Evolutionary conservation across 1,140 invertebrate species (phyloP).

Genomic region (Tetragnatha versicolor): DNA sequence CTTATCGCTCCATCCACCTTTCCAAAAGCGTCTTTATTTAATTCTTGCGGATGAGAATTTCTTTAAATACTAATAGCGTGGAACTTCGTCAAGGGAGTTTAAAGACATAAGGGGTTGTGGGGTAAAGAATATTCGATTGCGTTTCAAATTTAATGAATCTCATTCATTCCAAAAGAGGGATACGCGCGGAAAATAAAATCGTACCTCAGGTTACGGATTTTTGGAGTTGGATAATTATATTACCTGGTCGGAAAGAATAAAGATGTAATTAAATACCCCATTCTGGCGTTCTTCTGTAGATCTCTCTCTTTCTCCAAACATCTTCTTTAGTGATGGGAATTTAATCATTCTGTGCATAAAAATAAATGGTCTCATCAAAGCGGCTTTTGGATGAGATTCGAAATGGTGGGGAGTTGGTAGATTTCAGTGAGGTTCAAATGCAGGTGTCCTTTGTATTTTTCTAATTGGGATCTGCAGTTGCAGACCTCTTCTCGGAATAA

Average conservation of each 20-base stretch:
- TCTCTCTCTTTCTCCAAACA: not conserved
- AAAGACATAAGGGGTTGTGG: no score
- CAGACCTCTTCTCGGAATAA: no score
- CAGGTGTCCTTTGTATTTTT: no score
- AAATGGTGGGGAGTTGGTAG: no score
- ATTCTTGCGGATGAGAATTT: constrained; percentile 10
- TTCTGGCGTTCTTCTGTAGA: not conserved
- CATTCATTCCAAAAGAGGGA: not conserved
- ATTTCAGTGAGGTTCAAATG: no score
- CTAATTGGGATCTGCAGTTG: no score
- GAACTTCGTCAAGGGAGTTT: constrained; percentile 1
- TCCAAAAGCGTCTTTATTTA: constrained; percentile 2
- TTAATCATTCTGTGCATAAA: constrained; percentile 3
- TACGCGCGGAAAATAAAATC: not conserved
- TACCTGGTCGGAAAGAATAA: not conserved
- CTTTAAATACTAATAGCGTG: constrained; percentile 18
- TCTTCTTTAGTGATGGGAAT: no score
- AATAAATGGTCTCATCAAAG: not conserved
- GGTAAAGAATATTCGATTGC: constrained; percentile 19
- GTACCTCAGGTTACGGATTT: constrained; percentile 12
- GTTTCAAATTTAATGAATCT: constrained; percentile 16
- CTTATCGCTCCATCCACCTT: not conserved
- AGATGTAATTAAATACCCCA: constrained; percentile 14
- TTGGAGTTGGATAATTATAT: constrained; percentile 18
- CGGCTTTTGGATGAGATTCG: no score